Percentiles rank a stretch among this genome's conserved stretches.
Evolutionary conservation across 2,888 invertebrate species (phyloP).

Genomic region (Nephrotoma flavescens): DNA sequence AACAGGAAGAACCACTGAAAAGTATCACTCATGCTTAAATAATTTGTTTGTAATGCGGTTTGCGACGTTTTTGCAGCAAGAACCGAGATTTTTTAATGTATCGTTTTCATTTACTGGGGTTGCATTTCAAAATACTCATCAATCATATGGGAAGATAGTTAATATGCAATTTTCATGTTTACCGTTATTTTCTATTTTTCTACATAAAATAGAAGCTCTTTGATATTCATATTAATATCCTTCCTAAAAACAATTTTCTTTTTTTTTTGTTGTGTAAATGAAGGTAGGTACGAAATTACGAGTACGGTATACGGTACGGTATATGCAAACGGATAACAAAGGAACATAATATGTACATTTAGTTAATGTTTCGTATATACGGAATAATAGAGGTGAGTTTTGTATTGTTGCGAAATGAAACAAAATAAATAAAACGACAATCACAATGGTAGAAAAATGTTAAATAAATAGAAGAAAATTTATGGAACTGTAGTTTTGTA

Average conservation of each 20-base stretch:
- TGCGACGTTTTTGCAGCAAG: neutral
- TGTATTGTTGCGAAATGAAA: neutral
- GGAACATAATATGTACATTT: neutral
- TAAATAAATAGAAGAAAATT: neutral
- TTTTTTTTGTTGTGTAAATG: neutral
- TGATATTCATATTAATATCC: neutral
- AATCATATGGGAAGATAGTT: neutral
- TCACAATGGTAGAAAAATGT: neutral
- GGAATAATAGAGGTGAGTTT: neutral
- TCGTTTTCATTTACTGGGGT: neutral
- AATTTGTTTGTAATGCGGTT: neutral
- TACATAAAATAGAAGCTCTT: neutral
- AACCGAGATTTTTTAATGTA: neutral
- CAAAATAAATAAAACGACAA: neutral
- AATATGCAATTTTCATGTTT: neutral
- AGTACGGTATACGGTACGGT: neutral
- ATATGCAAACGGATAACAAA: neutral
- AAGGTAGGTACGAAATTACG: neutral
- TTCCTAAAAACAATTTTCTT: neutral
- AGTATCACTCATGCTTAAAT: neutral
- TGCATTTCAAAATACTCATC: neutral
- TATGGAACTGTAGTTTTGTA: neutral
- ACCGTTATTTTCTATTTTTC: neutral
- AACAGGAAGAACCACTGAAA: neutral
- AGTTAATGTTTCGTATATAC: neutral